These are phyloP conservation scores for Melikaiella ostensackeni DNA, from an alignment of 2,888 invertebrate genomes.

Conservation along the genomic window DNA sequence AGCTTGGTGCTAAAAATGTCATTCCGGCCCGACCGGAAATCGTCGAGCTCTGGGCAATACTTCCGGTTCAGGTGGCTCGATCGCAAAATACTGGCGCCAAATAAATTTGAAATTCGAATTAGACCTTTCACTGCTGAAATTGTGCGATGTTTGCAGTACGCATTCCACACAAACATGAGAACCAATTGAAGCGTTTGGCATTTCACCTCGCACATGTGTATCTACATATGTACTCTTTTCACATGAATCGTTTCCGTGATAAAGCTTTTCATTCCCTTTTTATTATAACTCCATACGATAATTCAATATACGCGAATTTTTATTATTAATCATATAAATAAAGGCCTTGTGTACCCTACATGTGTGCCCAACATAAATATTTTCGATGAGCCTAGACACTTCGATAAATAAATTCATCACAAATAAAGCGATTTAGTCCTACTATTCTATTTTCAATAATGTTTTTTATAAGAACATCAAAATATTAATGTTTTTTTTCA, in stretches of 20 bases:
- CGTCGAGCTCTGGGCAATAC: slow-evolving; percentile 15
- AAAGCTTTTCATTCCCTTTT: background rate
- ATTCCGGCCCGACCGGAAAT: slow-evolving; percentile 13
- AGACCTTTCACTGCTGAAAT: slow-evolving; percentile 45
- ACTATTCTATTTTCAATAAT: no score
- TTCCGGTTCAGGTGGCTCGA: slow-evolving; percentile 54
- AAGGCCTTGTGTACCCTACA: no score
- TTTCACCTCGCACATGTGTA: background rate
- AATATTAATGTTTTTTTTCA: no score
- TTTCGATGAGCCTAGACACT: no score
- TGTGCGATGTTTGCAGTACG: slow-evolving; percentile 6
- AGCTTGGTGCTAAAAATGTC: slow-evolving; percentile 18
- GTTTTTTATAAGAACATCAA: no score
- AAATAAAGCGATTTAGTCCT: no score
- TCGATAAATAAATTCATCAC: no score
- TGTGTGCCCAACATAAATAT: no score
- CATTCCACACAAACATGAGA: background rate
- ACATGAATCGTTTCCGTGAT: background rate
- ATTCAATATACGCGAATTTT: background rate
- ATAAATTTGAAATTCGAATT: slow-evolving; percentile 54
- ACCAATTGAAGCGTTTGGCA: background rate
- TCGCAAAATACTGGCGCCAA: slow-evolving; percentile 52
- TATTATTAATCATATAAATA: no score
- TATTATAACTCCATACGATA: background rate
- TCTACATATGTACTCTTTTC: background rate